Percentiles rank a stretch among this genome's conserved stretches.
Conservation (phyloP, 2,888 invertebrate genomes). For the Achlya flavicornis region DNA sequence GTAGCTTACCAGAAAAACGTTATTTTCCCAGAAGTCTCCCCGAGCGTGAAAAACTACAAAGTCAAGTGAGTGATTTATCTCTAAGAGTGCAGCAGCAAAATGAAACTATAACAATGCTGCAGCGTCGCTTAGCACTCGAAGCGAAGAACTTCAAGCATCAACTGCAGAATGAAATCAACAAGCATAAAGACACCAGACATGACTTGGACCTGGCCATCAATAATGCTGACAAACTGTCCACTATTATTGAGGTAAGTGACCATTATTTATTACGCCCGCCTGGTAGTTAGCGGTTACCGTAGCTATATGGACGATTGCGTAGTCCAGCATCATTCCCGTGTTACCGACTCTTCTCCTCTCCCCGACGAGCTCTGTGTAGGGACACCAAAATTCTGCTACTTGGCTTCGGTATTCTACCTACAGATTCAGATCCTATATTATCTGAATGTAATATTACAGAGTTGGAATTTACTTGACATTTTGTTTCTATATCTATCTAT, state of each 20-base stretch:
- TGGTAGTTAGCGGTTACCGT: too few relatives aligned
- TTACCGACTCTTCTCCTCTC: too few relatives aligned
- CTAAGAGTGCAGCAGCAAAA: constrained; percentile 84
- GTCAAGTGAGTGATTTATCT: constrained; percentile 84
- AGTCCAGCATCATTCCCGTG: too few relatives aligned
- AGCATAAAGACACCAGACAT: constrained; percentile 87
- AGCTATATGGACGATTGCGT: too few relatives aligned
- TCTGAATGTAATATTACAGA: too few relatives aligned
- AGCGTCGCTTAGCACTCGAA: constrained; percentile 88
- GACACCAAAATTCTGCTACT: too few relatives aligned
- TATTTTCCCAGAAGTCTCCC: constrained; percentile 82
- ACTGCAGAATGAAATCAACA: constrained; percentile 86
- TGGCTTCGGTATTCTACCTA: too few relatives aligned
- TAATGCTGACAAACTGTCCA: constrained; percentile 85
- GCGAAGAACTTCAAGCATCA: constrained; percentile 89
- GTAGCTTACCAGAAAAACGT: too few relatives aligned
- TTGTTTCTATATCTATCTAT: too few relatives aligned
- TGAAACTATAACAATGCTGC: constrained; percentile 85
- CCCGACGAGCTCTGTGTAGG: too few relatives aligned
- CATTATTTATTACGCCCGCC: neutral
- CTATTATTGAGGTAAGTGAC: constrained; percentile 82
- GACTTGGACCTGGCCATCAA: constrained; percentile 85
- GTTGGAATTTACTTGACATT: too few relatives aligned
- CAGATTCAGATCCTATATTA: too few relatives aligned
- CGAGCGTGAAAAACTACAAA: constrained; percentile 89